Conservation (phyloP, 1,140 invertebrate species). For the Drosophila sturtevanti region DNA sequence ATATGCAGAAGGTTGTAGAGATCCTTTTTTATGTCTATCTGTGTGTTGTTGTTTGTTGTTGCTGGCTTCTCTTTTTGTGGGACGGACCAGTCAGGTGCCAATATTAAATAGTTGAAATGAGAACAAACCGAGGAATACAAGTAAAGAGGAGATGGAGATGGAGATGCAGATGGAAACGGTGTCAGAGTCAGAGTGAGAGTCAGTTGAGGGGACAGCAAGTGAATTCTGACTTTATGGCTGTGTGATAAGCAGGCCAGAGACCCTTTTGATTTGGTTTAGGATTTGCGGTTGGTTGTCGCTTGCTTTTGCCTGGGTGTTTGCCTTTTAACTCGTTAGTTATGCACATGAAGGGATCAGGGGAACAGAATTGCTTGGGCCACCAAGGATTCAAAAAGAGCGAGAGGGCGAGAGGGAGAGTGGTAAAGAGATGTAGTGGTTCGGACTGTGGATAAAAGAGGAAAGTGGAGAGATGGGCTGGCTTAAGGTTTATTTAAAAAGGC, state of each 20-base stretch:
- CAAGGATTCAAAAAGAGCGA: too few relatives aligned
- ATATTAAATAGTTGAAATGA: conserved; percentile 79
- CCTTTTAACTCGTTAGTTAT: conserved; percentile 72
- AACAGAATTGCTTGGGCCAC: too few relatives aligned
- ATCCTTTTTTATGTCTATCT: neutral
- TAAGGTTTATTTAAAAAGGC: conserved; percentile 79
- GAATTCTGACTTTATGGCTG: conserved; percentile 66
- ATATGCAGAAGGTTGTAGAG: conserved; percentile 17
- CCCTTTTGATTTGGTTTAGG: conserved; percentile 79
- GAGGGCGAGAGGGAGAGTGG: too few relatives aligned
- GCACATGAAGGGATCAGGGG: conserved; percentile 24
- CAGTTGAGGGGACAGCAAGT: too few relatives aligned
- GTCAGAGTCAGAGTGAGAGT: neutral
- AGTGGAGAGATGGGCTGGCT: conserved; percentile 19
- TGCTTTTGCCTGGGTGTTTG: conserved; percentile 36
- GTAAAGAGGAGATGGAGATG: neutral
- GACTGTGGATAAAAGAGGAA: too few relatives aligned
- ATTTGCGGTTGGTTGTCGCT: conserved; percentile 76
- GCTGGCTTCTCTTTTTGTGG: neutral
- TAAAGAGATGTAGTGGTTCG: neutral
- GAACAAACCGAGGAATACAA: neutral
- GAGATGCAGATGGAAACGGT: too few relatives aligned
- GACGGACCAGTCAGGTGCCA: conserved; percentile 64
- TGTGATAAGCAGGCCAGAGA: conserved; percentile 75
- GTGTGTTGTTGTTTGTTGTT: conserved; percentile 6